Evolutionary conservation across 2,797 vertebrate species (phyloP).

Genomic region (Crax fasciolata): DNA sequence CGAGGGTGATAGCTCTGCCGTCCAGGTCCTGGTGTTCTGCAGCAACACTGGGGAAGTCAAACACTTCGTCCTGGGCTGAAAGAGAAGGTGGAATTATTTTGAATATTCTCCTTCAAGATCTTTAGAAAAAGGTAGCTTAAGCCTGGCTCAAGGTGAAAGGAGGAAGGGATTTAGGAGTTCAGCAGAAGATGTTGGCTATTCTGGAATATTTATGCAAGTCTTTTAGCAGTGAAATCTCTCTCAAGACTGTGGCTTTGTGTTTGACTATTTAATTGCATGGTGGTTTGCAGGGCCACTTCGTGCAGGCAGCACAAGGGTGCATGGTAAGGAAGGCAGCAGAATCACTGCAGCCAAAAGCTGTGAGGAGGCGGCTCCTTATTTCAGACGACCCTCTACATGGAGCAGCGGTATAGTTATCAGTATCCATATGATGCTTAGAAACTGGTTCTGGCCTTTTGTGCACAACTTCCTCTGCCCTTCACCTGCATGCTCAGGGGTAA

Average conservation of each 20-base stretch:
- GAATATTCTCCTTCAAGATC: not conserved
- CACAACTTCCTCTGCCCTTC: not conserved
- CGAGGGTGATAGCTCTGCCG: conserved; percentile 92
- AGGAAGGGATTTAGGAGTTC: not conserved
- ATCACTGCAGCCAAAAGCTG: not conserved
- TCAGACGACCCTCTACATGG: not conserved
- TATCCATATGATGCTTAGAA: not conserved
- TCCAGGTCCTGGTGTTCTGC: conserved; percentile 83
- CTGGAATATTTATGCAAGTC: not conserved
- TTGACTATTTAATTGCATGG: not conserved
- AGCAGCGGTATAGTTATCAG: not conserved
- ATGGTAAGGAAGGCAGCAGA: not conserved
- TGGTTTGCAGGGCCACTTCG: not conserved
- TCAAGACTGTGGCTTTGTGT: not conserved
- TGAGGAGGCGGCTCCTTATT: not conserved
- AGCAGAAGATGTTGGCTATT: not conserved
- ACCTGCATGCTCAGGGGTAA: not conserved
- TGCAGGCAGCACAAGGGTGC: not conserved
- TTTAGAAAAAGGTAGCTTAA: not conserved
- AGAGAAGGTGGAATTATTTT: not conserved
- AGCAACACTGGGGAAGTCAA: conserved; percentile 89
- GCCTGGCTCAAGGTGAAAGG: not conserved
- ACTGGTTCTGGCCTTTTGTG: not conserved
- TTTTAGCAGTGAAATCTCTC: not conserved
- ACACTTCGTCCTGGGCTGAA: conserved; percentile 94